These are phyloP conservation scores for Zaprionus camerounensis DNA, from an alignment of 1,140 invertebrate genomes.

Conservation along the genomic window DNA sequence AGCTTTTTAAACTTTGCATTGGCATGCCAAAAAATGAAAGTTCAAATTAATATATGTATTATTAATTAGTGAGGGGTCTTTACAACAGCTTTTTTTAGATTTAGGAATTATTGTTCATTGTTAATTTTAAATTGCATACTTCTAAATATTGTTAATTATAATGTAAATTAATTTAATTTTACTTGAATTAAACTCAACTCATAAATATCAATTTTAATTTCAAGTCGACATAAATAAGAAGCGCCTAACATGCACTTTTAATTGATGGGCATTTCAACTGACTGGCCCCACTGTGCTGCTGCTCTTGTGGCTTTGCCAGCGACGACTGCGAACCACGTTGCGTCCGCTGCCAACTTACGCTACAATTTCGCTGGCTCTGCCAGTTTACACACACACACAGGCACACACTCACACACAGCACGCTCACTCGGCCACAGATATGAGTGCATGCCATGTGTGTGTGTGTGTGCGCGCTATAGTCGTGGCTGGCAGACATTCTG, in stretches of 20 bases:
- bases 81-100: not conserved
- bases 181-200: too few species aligned
- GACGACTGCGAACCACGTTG: slow-evolving; percentile 43
- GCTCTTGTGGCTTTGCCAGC: slow-evolving; percentile 27
- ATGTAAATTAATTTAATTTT: too few species aligned
- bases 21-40: too few species aligned
- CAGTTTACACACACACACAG: slow-evolving; percentile 50
- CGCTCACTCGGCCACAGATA: not conserved
- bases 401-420: slow-evolving; percentile 22
- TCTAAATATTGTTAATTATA: too few species aligned
- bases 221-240: too few species aligned
- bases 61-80: too few species aligned
- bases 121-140: not conserved
- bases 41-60: not conserved
- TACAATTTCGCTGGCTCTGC: slow-evolving; percentile 76
- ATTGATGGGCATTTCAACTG: too few species aligned
- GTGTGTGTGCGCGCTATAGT: slow-evolving; percentile 53
- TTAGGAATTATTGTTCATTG: too few species aligned
- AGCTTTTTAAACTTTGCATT: too few species aligned
- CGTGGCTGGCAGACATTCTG: slow-evolving; percentile 82
- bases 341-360: slow-evolving; percentile 63
- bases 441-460: slow-evolving; percentile 11
- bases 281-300: slow-evolving; percentile 61
- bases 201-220: too few species aligned
- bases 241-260: not conserved